A percentile compares a stretch with the other conserved stretches of the same genome.
These are phyloP conservation scores for Chaunax sp. DNA, from an alignment of 2,797 vertebrate species.

Conservation along the genomic window DNA sequence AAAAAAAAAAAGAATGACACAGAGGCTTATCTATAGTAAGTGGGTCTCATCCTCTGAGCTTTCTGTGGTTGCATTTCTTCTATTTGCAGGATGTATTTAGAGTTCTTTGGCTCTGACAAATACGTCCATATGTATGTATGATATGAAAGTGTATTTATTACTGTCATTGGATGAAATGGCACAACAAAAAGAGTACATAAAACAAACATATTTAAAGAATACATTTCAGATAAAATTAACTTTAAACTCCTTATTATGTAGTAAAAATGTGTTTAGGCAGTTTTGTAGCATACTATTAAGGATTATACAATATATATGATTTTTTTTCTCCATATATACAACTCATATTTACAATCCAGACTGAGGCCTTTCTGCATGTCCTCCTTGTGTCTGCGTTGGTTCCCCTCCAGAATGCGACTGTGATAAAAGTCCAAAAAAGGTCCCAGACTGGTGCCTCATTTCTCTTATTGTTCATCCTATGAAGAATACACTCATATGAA, in stretches of 20 bases:
- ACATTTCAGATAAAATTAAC: background rate
- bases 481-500: too few species aligned
- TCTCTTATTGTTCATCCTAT: too few species aligned
- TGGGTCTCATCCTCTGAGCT: conserved; percentile 19
- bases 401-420: too few species aligned
- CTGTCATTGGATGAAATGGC: conserved; percentile 5
- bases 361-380: too few species aligned
- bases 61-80: conserved; percentile 20
- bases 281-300: background rate
- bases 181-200: background rate
- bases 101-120: conserved; percentile 32
- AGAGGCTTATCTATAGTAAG: background rate
- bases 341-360: background rate
- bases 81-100: background rate
- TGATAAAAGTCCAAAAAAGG: too few species aligned
- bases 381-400: too few species aligned
- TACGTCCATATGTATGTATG: conserved; percentile 4
- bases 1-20: background rate
- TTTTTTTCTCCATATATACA: background rate
- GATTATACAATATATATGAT: background rate
- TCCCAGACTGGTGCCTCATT: too few species aligned
- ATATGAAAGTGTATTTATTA: background rate
- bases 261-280: background rate
- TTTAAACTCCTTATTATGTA: background rate
- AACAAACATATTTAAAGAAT: background rate